phyloP scores from a whole-genome alignment of 2,888 invertebrate species.

The Brachynemurus nebulosus region DNA sequence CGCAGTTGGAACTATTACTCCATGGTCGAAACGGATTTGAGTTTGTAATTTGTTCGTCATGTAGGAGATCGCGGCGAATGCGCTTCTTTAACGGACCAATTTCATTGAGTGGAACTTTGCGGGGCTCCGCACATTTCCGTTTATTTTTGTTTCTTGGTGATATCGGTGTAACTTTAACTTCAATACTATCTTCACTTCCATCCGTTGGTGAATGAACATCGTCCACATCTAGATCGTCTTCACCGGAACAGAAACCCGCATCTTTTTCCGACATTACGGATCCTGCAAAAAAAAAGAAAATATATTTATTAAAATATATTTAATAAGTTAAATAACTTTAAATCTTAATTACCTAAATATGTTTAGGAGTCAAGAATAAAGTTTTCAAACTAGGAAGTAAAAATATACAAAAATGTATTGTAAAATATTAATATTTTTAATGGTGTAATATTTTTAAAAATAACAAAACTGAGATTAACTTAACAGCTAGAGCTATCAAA shows the following conservation, averaged over 20 bases:
- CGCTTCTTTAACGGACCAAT: conserved; percentile 57
- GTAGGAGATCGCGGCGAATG: conserved; percentile 37
- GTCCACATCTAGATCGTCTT: conserved; percentile 40
- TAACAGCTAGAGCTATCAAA: too few relatives aligned
- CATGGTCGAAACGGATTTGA: conserved; percentile 49
- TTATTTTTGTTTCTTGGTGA: conserved; percentile 43
- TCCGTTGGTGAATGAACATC: conserved; percentile 45
- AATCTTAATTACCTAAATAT: too few relatives aligned
- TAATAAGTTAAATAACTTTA: too few relatives aligned
- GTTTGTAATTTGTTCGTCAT: conserved; percentile 24
- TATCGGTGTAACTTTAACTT: conserved; percentile 46
- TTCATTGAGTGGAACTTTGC: conserved; percentile 38
- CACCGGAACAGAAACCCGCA: conserved; percentile 61
- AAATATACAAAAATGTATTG: too few relatives aligned
- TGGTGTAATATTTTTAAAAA: too few relatives aligned
- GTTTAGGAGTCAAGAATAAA: too few relatives aligned
- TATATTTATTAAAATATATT: too few relatives aligned
- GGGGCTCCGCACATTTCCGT: conserved; percentile 51
- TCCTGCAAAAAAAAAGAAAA: conserved; percentile 36
- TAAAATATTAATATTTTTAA: too few relatives aligned
- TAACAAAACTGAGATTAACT: too few relatives aligned
- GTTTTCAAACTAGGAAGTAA: too few relatives aligned
- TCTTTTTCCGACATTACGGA: conserved; percentile 41
- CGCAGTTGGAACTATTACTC: conserved; percentile 35
- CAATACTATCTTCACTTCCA: conserved; percentile 49